Conservation (phyloP, 1,140 invertebrate species). For the Drosophila albomicans region DNA sequence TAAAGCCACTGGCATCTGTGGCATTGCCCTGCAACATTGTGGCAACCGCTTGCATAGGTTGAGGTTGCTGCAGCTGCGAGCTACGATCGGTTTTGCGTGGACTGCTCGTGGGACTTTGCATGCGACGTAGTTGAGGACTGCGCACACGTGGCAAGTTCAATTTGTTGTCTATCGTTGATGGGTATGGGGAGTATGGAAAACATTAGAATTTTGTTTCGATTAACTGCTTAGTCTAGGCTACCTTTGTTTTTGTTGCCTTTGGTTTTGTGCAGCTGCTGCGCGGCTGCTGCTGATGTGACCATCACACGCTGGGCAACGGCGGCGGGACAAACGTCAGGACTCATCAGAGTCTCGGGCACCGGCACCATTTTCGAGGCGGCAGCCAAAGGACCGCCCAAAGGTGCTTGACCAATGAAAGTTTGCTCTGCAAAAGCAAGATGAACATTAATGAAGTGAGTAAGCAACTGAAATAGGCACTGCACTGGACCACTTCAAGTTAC, state of each 20-base stretch:
- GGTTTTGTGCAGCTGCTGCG: slow-evolving; percentile 71
- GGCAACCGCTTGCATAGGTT: background rate
- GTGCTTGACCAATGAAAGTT: slow-evolving; percentile 59
- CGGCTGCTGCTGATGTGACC: slow-evolving; percentile 64
- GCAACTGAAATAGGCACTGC: too few species aligned
- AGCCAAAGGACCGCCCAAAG: slow-evolving; percentile 87
- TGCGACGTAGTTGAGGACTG: slow-evolving; percentile 74
- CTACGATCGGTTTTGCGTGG: slow-evolving; percentile 60
- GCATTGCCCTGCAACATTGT: slow-evolving; percentile 4
- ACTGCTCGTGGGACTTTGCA: slow-evolving; percentile 73
- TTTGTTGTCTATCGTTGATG: slow-evolving; percentile 70
- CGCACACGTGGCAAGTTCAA: slow-evolving; percentile 77
- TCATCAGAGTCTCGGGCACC: slow-evolving; percentile 93
- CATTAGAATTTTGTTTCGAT: background rate
- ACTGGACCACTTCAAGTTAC: too few species aligned
- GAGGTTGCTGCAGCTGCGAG: slow-evolving; percentile 34
- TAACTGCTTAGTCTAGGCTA: slow-evolving; percentile 25
- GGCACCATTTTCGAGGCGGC: slow-evolving; percentile 93
- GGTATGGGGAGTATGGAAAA: background rate
- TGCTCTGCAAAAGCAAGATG: slow-evolving; percentile 42
- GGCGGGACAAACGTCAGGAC: slow-evolving; percentile 90
- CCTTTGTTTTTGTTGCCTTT: slow-evolving; percentile 84
- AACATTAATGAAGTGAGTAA: background rate
- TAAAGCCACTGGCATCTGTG: slow-evolving; percentile 61
- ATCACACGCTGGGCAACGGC: slow-evolving; percentile 76